Base-by-base conservation (phyloP, 1,140 invertebrate species). In the Drosophila eugracilis region DNA sequence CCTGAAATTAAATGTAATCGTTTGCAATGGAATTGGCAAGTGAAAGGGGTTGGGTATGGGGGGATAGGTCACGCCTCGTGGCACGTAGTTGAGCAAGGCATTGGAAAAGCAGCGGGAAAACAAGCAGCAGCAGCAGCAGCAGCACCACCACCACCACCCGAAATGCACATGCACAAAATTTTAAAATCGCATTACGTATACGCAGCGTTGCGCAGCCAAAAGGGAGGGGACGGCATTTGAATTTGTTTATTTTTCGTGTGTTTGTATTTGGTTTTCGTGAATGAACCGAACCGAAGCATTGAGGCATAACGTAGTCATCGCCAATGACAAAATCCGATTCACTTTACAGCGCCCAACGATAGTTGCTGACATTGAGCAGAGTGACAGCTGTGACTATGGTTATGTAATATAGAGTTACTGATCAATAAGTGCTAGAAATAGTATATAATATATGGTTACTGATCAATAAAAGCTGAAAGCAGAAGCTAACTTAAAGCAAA, bases 171-270 rank as follows among this genome's bases (percentile, higher is more conserved):
- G 80, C 81, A 86, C 65, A 85, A 76, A 75, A 85, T 84, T 52
- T 67, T 86, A 58, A 86, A 85, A 85, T 86, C 67, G 48, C 73
- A 85, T 85, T 85, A 86, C 81, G 81, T 86, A 85, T 85, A 85
- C 81, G 81, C 77, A 81, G 70, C 73, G 73, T 49, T 85, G 83
- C 54, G 34, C 77, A 70, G 37, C 57, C n/a, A n/a, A 66, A 75
- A 76, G 78, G 72, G 49, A 58, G 55, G 67, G 47, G 4, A 3
- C 6, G 10, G 9, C 2, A 12, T 32, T 12, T 9, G 26, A 24
- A 45, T 66, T 69, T 59, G 60, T 66, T 62, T 53, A 45, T 53
- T 37, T 49, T n/a, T n/a, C n/a, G n/a, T n/a, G n/a, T n/a, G n/a
- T 70, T 41, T 30, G 55, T 34, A 24, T 17, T 17, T 17, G 19